Conservation (phyloP, 1,140 invertebrate genomes). For the Chironomus striatipennis region DNA sequence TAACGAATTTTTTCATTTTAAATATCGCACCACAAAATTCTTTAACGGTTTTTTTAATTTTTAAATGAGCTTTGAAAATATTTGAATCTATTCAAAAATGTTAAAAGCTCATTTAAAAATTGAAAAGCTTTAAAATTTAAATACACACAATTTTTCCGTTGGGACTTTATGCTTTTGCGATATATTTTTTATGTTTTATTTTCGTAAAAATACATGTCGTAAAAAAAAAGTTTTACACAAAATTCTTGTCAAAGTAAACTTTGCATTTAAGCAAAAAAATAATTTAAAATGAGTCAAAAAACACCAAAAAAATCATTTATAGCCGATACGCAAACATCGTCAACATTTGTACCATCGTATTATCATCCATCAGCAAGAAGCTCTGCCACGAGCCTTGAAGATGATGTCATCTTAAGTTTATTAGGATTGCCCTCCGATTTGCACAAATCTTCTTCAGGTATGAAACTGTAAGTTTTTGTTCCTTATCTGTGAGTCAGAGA, state of each 20-base stretch:
- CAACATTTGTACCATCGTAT: conserved; percentile 26
- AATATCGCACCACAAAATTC: not conserved
- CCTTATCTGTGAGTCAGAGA: conserved; percentile 25
- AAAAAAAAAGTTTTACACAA: conserved; percentile 17
- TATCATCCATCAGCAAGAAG: conserved; percentile 38
- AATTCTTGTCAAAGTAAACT: not conserved
- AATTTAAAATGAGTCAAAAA: conserved; percentile 21
- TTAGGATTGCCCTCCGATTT: conserved; percentile 60
- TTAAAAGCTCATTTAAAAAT: not conserved
- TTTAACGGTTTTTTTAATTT: not conserved
- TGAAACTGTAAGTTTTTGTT: conserved; percentile 59
- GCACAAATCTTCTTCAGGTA: conserved; percentile 37
- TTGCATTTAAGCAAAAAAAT: conserved; percentile 17
- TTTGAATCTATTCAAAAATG: not conserved
- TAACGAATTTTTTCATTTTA: not conserved
- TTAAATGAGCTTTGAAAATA: not conserved
- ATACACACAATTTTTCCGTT: not conserved
- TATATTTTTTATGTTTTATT: conserved; percentile 20
- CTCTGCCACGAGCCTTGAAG: conserved; percentile 74
- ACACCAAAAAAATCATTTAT: conserved; percentile 26
- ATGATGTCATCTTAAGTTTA: conserved; percentile 77
- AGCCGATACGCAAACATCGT: conserved; percentile 29
- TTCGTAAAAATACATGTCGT: too few species aligned
- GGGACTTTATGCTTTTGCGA: not conserved
- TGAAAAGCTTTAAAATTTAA: not conserved